Conservation (phyloP, 2,113 vertebrate genomes). For the Dendropsophus ebraccatus region DNA sequence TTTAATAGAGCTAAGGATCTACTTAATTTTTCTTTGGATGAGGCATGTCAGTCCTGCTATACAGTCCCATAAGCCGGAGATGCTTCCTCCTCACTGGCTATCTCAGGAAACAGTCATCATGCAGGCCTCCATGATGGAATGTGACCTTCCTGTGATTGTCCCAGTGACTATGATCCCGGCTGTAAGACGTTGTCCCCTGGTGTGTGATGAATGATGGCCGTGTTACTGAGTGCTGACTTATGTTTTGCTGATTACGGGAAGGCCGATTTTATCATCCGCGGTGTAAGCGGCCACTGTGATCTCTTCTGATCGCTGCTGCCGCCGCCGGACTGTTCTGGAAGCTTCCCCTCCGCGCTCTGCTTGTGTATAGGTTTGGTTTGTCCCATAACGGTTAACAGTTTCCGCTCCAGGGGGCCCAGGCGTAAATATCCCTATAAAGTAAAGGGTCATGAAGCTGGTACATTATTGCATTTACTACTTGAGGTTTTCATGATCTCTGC, state of each 20-base stretch:
- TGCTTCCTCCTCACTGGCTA: not conserved
- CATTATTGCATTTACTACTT: too few species aligned
- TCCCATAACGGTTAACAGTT: slow-evolving; percentile 71
- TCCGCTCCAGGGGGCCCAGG: slow-evolving; percentile 70
- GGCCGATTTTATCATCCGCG: slow-evolving; percentile 70
- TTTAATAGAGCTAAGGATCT: too few species aligned
- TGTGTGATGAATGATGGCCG: not conserved
- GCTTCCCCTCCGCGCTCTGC: slow-evolving; percentile 57
- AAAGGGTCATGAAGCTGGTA: too few species aligned
- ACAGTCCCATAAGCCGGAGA: not conserved
- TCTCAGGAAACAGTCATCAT: not conserved
- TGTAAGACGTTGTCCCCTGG: not conserved
- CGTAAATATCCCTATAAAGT: slow-evolving; percentile 67
- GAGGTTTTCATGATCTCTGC: too few species aligned
- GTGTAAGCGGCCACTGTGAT: slow-evolving; percentile 65
- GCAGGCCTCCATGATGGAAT: not conserved
- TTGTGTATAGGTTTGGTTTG: slow-evolving; percentile 69
- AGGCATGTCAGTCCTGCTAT: not conserved
- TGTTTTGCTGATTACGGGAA: slow-evolving; percentile 54
- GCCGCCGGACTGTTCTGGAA: slow-evolving; percentile 37
- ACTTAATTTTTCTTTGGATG: too few species aligned
- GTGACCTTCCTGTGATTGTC: slow-evolving; percentile 3
- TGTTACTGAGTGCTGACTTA: not conserved
- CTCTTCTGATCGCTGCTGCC: not conserved
- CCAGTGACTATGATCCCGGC: not conserved